These are phyloP conservation scores for Drosophila cardini DNA, from an alignment of 1,140 invertebrate genomes.

Conservation along the genomic window DNA sequence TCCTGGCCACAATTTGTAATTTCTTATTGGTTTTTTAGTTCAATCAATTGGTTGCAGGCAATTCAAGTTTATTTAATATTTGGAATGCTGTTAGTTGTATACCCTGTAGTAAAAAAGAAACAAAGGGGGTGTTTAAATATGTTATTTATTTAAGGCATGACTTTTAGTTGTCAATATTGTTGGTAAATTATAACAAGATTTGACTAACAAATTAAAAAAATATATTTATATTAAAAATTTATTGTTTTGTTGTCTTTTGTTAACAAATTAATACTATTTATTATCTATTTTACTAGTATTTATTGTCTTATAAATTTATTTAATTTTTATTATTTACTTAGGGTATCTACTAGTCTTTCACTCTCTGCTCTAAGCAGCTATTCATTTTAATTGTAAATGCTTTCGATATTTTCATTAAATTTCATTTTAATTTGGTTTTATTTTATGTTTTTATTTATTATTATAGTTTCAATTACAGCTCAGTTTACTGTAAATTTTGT, in stretches of 20 bases:
- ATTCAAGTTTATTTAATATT: background rate
- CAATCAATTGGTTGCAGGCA: slow-evolving; percentile 10
- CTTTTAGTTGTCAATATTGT: too few species aligned
- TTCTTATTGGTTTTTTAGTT: slow-evolving; percentile 5
- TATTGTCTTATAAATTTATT: too few species aligned
- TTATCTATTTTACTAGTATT: too few species aligned
- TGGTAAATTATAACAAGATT: too few species aligned
- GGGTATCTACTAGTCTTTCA: background rate
- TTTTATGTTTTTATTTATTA: slow-evolving; percentile 25
- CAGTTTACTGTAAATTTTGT: slow-evolving; percentile 32
- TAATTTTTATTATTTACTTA: too few species aligned
- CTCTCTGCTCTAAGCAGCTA: background rate
- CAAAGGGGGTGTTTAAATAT: too few species aligned
- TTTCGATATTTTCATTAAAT: slow-evolving; percentile 22
- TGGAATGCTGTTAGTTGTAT: background rate
- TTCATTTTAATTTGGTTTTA: slow-evolving; percentile 21
- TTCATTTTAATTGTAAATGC: slow-evolving; percentile 11
- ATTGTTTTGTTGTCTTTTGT: too few species aligned
- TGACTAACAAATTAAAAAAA: too few species aligned
- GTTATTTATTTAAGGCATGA: too few species aligned
- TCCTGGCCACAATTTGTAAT: slow-evolving; percentile 17
- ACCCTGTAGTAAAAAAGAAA: too few species aligned
- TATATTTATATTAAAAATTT: too few species aligned
- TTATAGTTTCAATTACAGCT: slow-evolving; percentile 35
- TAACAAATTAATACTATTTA: too few species aligned